Evolutionary conservation across 2,797 vertebrate species (phyloP).

Genomic region (Lerista edwardsae): DNA sequence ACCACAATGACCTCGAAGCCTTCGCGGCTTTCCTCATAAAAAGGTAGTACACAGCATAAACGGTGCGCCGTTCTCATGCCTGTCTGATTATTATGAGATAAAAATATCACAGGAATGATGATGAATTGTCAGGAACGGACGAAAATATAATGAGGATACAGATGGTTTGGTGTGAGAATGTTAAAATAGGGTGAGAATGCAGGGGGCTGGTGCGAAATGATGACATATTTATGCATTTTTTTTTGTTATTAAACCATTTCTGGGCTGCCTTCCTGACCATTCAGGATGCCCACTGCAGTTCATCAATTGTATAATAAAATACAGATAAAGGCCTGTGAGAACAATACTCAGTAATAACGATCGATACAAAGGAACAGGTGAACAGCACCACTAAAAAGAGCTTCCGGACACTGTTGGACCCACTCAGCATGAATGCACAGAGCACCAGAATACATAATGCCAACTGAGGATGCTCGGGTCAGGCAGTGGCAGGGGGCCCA

Average conservation of each 20-base stretch:
- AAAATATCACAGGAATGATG: not conserved
- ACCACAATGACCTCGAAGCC: no score
- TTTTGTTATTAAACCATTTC: no score
- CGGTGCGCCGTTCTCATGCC: not conserved
- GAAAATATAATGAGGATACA: not conserved
- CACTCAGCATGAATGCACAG: not conserved
- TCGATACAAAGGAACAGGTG: no score
- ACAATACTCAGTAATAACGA: no score
- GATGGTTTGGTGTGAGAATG: not conserved
- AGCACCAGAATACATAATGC: not conserved
- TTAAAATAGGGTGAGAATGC: not conserved
- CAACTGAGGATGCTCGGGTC: no score
- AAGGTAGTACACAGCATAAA: not conserved
- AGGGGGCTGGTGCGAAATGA: not conserved
- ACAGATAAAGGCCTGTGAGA: no score
- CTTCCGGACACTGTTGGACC: no score
- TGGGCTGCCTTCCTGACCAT: no score
- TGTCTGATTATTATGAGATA: not conserved
- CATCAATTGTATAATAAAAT: no score
- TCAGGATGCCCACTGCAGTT: no score
- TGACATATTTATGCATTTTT: not conserved
- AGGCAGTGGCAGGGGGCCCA: no score
- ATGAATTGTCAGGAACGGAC: not conserved
- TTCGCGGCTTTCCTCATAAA: not conserved
- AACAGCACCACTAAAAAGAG: no score